Evolutionary conservation across 2,888 invertebrate species (phyloP), one percentile per base, ranked within the genome.

Genomic region (Camptogramma bilineatum): DNA sequence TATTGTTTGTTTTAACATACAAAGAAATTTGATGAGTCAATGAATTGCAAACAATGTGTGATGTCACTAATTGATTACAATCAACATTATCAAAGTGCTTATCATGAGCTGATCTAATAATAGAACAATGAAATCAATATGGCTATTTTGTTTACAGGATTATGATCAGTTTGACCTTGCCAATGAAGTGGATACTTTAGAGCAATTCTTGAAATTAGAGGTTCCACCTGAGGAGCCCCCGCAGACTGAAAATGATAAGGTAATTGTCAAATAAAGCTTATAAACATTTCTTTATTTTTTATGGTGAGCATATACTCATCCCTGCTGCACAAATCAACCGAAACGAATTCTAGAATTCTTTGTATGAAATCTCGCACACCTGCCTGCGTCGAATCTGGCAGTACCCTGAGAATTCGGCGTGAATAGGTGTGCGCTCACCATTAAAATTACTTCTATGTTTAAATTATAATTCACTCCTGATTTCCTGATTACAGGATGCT

Each of bases 81-180:
- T 58, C 50, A 60, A 48, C 56, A 64, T 48, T 56, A 56, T 48
- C 48, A 56, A 31, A 64, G 48, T 31, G 16, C 39, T 63, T 50
- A 54, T 50, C 28, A 46, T 19, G 17, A 55, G 60, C 28, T 52
- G 50, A 31, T 47, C 52, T 62, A 52, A 21, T 64, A 55, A 56
- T 52, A 48, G 46, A 64, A 59, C 18, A 44, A 54, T 57, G 51
- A 57, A 61, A 60, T 53, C 24, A 62, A 34, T 50, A 34, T 47
- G 56, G 19, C 31, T 64, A 48, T 61, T 71, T 73, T 75, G 68
- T 73, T 88, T 88, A 66, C 88, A 98, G 97, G 98, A 98, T 87
- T 99, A 98, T 89, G 98, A 98, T 84, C 96, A 95, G 80, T 98
- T 99, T 90, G 97, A 98, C 87, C 91, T 97, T 90, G 96, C 98